Percentiles rank a stretch among this genome's conserved stretches.
Conservation (phyloP, 2,888 invertebrate species). For the Bimastos eiseni region DNA sequence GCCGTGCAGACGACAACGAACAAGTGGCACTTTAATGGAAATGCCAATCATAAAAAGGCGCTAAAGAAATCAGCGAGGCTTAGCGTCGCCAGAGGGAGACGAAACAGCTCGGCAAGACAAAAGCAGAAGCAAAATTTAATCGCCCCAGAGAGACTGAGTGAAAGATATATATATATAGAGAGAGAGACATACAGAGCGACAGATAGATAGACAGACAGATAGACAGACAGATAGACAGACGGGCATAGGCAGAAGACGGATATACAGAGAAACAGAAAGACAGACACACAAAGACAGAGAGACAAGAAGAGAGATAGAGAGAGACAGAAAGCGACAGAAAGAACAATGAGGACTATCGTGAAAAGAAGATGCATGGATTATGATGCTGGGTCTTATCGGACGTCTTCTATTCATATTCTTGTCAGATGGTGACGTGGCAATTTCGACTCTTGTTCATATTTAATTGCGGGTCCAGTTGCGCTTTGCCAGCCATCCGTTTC, state of each 20-base stretch:
- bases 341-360: not conserved
- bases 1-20: slow-evolving; percentile 6
- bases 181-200: not conserved
- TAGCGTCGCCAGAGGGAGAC: slow-evolving; percentile 14
- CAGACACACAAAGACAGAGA: not conserved
- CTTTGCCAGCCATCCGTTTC: not conserved
- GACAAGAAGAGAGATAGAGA: not conserved
- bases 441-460: slow-evolving; percentile 13
- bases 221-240: not conserved
- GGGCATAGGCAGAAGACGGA: not conserved
- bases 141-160: not conserved
- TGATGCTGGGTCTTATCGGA: not conserved
- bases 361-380: not conserved
- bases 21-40: slow-evolving; percentile 20
- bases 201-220: not conserved
- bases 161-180: not conserved
- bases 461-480: not conserved
- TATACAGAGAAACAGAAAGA: not conserved
- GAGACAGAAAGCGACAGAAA: not conserved
- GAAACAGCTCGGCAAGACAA: not conserved
- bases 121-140: not conserved
- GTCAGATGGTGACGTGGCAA: not conserved
- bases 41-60: slow-evolving; percentile 7
- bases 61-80: slow-evolving; percentile 18
- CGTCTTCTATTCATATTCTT: not conserved